Conservation (phyloP, 1,140 invertebrate genomes). For the Plodia interpunctella region DNA sequence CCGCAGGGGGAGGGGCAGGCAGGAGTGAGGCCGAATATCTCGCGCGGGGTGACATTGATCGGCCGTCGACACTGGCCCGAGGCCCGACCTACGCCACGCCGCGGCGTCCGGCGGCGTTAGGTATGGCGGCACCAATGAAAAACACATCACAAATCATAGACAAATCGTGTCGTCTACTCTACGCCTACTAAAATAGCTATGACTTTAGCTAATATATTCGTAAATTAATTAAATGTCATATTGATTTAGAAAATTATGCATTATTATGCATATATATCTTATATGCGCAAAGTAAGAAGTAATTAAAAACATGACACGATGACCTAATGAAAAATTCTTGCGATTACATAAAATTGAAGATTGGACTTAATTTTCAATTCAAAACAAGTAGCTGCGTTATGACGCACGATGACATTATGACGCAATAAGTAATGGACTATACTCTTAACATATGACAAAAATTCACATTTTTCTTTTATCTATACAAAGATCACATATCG, state of each 20-base stretch:
- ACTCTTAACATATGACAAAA: background rate
- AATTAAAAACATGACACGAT: too few species aligned
- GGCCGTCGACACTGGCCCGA: constrained; percentile 59
- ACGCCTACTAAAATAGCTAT: constrained; percentile 1
- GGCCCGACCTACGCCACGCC: constrained; percentile 66
- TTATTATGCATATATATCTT: too few species aligned
- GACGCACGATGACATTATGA: background rate
- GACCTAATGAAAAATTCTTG: too few species aligned
- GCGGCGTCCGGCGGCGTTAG: constrained; percentile 28
- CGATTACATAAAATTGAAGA: background rate
- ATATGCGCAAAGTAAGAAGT: too few species aligned
- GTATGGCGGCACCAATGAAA: constrained; percentile 24
- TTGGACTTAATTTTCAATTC: background rate
- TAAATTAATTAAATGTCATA: too few species aligned
- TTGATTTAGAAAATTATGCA: too few species aligned
- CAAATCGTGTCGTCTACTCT: background rate
- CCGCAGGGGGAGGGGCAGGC: constrained; percentile 14
- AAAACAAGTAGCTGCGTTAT: background rate
- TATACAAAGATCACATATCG: too few species aligned
- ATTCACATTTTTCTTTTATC: too few species aligned
- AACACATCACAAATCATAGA: constrained; percentile 20
- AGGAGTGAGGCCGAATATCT: constrained; percentile 37
- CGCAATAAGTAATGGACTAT: background rate
- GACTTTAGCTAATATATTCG: too few species aligned
- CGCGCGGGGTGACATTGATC: constrained; percentile 64